These are phyloP conservation scores for Cyclopterus lumpus DNA, from an alignment of 2,797 vertebrate species.

Conservation along the genomic window DNA sequence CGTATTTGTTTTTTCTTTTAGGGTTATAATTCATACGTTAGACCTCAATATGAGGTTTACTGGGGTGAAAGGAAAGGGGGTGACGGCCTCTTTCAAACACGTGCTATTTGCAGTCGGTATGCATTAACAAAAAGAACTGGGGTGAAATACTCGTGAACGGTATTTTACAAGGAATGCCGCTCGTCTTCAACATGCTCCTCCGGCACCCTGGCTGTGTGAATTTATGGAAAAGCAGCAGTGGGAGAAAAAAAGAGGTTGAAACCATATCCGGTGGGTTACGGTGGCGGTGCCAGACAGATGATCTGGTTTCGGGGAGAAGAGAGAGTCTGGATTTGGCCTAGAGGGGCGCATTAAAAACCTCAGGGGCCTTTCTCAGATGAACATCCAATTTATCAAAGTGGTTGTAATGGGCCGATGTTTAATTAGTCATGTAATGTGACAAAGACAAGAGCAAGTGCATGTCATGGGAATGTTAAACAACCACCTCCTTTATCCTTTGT, in stretches of 20 bases:
- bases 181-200: slow-evolving; percentile 40
- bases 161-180: slow-evolving; percentile 30
- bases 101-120: background rate
- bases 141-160: slow-evolving; percentile 6
- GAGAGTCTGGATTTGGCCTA: slow-evolving; percentile 64
- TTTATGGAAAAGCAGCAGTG: slow-evolving; percentile 73
- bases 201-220: slow-evolving; percentile 53
- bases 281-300: slow-evolving; percentile 60
- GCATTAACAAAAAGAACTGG: background rate
- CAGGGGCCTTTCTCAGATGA: slow-evolving; percentile 57
- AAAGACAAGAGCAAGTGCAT: slow-evolving; percentile 72
- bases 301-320: slow-evolving; percentile 61
- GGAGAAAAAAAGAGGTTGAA: slow-evolving; percentile 62
- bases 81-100: background rate
- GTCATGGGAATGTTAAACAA: slow-evolving; percentile 73
- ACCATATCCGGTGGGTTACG: slow-evolving; percentile 68
- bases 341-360: slow-evolving; percentile 64
- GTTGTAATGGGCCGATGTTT: slow-evolving; percentile 74
- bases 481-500: slow-evolving; percentile 34
- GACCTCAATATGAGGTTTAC: background rate
- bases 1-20: background rate
- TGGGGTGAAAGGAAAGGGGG: background rate
- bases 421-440: slow-evolving; percentile 79
- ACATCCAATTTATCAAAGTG: slow-evolving; percentile 69
- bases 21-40: background rate